Evolutionary conservation across 2,888 invertebrate genomes (phyloP).

Genomic region (Pogonocherus hispidulus): DNA sequence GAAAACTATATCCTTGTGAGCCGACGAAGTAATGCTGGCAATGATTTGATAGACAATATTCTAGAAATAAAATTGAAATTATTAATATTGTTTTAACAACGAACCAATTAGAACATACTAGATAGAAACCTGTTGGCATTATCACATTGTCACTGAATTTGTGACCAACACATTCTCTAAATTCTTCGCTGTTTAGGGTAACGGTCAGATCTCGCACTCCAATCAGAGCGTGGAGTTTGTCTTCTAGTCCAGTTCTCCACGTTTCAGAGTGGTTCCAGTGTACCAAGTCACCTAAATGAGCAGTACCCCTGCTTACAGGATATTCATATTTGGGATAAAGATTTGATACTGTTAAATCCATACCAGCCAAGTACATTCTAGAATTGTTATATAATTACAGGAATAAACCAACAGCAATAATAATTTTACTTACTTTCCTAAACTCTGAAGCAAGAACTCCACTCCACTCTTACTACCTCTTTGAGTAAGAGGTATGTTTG

Average conservation of each 20-base stretch:
- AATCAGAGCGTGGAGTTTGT: conserved; percentile 60
- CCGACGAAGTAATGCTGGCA: conserved; percentile 52
- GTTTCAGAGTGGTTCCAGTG: conserved; percentile 91
- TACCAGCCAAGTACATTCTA: conserved; percentile 85
- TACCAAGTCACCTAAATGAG: conserved; percentile 85
- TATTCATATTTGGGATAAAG: conserved; percentile 84
- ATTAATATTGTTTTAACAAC: neutral
- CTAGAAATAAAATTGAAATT: conserved; percentile 37
- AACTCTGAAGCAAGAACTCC: conserved; percentile 73
- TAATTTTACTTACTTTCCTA: conserved; percentile 78
- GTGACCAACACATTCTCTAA: conserved; percentile 62
- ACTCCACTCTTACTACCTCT: conserved; percentile 77
- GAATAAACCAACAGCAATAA: too few relatives aligned
- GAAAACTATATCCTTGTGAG: conserved; percentile 61
- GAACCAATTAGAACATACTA: conserved; percentile 54
- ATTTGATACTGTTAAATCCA: conserved; percentile 81
- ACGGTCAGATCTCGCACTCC: conserved; percentile 67
- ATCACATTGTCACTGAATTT: conserved; percentile 62
- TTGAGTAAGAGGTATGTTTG: conserved; percentile 83
- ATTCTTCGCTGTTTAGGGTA: conserved; percentile 69
- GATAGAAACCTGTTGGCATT: conserved; percentile 60
- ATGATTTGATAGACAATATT: conserved; percentile 57
- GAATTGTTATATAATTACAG: conserved; percentile 32
- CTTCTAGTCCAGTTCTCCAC: conserved; percentile 73
- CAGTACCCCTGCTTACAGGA: conserved; percentile 90